Percentiles rank a stretch among this genome's conserved stretches.
Evolutionary conservation across 1,140 invertebrate genomes (phyloP).

Genomic region (Drepana arcuata): DNA sequence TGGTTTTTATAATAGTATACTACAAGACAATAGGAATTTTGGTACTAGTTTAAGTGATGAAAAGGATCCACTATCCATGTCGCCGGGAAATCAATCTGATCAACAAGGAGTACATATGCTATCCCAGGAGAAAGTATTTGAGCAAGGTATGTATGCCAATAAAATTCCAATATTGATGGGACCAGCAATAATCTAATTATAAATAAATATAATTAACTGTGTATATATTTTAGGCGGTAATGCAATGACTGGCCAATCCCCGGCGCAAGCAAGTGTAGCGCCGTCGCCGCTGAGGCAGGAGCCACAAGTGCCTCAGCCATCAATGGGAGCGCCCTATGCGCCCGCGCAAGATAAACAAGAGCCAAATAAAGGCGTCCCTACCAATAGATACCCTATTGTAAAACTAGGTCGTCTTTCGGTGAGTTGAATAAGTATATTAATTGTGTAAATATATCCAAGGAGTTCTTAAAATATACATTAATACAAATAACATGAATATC

Average conservation of each 20-base stretch:
- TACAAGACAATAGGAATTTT: slow-evolving; percentile 50
- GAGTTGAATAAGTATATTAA: too few species aligned
- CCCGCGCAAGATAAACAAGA: slow-evolving; percentile 59
- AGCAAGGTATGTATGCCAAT: slow-evolving; percentile 39
- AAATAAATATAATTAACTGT: slow-evolving; percentile 1
- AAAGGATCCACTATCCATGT: slow-evolving; percentile 70
- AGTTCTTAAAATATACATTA: too few species aligned
- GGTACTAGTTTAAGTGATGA: slow-evolving; percentile 61
- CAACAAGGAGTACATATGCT: slow-evolving; percentile 62
- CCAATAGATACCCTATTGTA: slow-evolving; percentile 57
- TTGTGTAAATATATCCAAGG: too few species aligned
- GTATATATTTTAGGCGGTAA: slow-evolving; percentile 34
- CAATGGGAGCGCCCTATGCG: slow-evolving; percentile 66
- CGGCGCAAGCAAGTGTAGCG: slow-evolving; percentile 72
- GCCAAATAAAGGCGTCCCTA: slow-evolving; percentile 35
- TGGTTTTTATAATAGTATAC: slow-evolving; percentile 61
- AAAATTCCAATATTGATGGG: background rate
- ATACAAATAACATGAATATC: background rate
- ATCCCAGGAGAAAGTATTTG: slow-evolving; percentile 51
- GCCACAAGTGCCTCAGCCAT: slow-evolving; percentile 66
- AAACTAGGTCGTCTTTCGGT: slow-evolving; percentile 61
- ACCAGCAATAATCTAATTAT: too few species aligned
- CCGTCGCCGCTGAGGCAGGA: slow-evolving; percentile 65
- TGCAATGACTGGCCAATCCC: slow-evolving; percentile 70
- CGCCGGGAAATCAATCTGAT: slow-evolving; percentile 68